Evolutionary conservation across 53 echinoderm and acorn worm genomes (phyloP).

Genomic region (Mesocentrotus franciscanus): DNA sequence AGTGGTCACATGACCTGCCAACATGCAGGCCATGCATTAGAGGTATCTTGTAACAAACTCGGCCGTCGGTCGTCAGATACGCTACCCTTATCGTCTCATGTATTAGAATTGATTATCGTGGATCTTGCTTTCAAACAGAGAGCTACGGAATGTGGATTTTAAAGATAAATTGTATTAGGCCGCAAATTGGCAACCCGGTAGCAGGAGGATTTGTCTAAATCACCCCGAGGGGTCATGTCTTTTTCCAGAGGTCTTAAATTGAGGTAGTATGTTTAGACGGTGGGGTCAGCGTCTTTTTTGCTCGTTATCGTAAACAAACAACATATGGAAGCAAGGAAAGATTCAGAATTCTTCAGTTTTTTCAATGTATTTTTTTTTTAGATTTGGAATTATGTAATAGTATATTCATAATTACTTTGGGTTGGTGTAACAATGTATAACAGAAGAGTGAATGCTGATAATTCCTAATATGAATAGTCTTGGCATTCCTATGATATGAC

Average conservation of each 20-base stretch:
- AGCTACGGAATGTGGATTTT: slow-evolving; percentile 47
- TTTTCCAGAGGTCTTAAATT: slow-evolving; percentile 16
- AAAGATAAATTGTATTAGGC: slow-evolving; percentile 41
- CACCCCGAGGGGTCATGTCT: not conserved
- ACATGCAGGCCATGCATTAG: slow-evolving; percentile 28
- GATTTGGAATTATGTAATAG: too few relatives aligned
- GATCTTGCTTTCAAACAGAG: slow-evolving; percentile 15
- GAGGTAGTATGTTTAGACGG: not conserved
- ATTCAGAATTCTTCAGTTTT: too few relatives aligned
- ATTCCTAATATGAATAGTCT: too few relatives aligned
- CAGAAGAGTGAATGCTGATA: too few relatives aligned
- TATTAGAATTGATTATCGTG: slow-evolving; percentile 39
- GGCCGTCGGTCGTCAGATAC: not conserved
- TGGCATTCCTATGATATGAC: too few relatives aligned
- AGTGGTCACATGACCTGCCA: not conserved
- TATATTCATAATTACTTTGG: too few relatives aligned
- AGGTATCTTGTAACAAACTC: not conserved
- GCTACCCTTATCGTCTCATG: slow-evolving; percentile 4
- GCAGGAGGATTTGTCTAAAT: slow-evolving; percentile 31
- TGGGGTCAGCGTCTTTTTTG: not conserved
- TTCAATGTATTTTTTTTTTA: too few relatives aligned
- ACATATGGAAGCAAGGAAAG: not conserved
- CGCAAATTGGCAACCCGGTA: slow-evolving; percentile 10
- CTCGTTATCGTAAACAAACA: not conserved
- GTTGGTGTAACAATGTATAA: too few relatives aligned